These are phyloP conservation scores for Anodontia alba DNA, from an alignment of 2,888 invertebrate species.

Conservation along the genomic window DNA sequence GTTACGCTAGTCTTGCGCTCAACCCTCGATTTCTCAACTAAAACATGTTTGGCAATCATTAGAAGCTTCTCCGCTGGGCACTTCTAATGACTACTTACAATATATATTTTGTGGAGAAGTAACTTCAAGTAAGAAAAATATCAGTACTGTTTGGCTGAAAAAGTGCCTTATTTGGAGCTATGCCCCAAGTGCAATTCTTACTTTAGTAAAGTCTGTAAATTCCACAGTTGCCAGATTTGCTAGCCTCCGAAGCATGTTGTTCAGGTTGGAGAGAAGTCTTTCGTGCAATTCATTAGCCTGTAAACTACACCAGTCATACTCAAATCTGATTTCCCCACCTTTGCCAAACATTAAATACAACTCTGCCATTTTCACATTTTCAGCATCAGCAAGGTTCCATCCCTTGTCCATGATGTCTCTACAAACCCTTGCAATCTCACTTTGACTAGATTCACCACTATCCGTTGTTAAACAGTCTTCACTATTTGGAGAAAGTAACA, in stretches of 20 bases:
- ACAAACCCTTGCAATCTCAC: constrained; percentile 39
- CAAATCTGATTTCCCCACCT: constrained; percentile 83
- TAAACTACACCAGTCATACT: constrained; percentile 84
- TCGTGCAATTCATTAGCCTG: constrained; percentile 43
- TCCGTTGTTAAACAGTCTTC: constrained; percentile 22
- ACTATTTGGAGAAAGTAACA: background rate
- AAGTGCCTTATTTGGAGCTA: no score
- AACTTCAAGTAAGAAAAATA: no score
- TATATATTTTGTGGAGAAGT: no score
- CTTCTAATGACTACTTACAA: no score
- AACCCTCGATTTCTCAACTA: no score
- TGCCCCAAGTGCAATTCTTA: constrained; percentile 14
- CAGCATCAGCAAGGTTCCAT: constrained; percentile 50
- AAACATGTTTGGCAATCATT: no score
- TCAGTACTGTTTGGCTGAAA: no score
- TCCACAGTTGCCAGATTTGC: constrained; percentile 81
- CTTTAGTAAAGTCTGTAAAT: constrained; percentile 76
- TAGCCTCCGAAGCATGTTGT: constrained; percentile 79
- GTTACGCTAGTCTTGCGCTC: no score
- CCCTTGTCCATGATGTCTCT: constrained; percentile 55
- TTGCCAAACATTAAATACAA: constrained; percentile 91
- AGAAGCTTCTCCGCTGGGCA: no score
- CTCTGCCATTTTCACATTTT: constrained; percentile 94
- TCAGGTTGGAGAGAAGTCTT: constrained; percentile 65
- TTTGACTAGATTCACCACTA: constrained; percentile 52